Evolutionary conservation across 2,888 invertebrate species (phyloP).

Genomic region (Drosophila limbata): DNA sequence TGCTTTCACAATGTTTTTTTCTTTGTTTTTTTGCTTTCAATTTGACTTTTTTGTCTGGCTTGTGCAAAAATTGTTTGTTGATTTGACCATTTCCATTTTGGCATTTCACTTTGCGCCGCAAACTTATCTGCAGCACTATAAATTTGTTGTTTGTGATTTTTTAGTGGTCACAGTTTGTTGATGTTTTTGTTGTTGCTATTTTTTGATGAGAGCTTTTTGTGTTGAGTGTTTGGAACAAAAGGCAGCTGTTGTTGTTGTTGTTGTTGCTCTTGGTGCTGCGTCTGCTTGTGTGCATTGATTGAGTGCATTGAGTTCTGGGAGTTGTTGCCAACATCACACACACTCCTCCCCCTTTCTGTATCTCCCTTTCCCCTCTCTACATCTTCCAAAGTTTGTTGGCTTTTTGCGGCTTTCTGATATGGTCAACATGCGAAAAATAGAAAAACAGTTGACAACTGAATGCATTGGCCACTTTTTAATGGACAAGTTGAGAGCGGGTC

Average conservation of each 20-base stretch:
- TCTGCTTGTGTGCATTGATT: constrained; percentile 73
- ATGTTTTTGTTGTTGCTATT: constrained; percentile 29
- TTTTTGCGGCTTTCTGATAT: constrained; percentile 73
- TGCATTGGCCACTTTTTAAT: constrained; percentile 66
- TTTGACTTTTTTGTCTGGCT: constrained; percentile 17
- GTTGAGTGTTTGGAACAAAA: constrained; percentile 73
- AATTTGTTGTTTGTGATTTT: constrained; percentile 39
- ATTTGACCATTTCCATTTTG: constrained; percentile 65
- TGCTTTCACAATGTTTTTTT: constrained; percentile 37
- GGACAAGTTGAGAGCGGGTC: constrained; percentile 39
- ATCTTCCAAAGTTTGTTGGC: constrained; percentile 61
- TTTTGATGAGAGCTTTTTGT: constrained; percentile 72
- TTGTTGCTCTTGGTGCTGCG: constrained; percentile 19
- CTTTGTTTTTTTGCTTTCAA: constrained; percentile 16
- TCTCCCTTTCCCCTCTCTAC: no score
- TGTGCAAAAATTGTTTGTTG: constrained; percentile 68
- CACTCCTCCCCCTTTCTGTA: neutral
- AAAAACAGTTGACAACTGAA: constrained; percentile 64
- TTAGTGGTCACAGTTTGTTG: constrained; percentile 36
- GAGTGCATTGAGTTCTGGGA: constrained; percentile 80
- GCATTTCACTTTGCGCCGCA: constrained; percentile 34
- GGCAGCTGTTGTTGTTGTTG: constrained; percentile 38
- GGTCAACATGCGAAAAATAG: constrained; percentile 47
- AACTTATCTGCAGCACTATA: constrained; percentile 67
- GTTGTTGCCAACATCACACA: constrained; percentile 47